A percentile compares a stretch with the other conserved stretches of the same genome.
phyloP scores from a whole-genome alignment of 2,113 vertebrate species.

The Abramis brama region DNA sequence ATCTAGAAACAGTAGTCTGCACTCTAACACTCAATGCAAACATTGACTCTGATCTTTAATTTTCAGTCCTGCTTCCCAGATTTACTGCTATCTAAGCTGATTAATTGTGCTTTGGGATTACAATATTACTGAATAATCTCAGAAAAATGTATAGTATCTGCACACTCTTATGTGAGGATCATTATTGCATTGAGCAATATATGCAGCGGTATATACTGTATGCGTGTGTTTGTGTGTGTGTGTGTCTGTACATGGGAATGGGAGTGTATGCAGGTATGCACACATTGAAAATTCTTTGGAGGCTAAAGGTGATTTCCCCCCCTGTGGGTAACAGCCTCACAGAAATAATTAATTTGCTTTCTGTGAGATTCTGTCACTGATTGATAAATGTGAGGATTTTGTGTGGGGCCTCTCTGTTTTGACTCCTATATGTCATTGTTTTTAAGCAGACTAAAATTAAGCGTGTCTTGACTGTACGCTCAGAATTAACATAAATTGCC shows the following conservation, averaged over 20 bases:
- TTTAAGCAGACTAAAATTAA: conserved; percentile 58
- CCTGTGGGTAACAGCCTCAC: conserved; percentile 55
- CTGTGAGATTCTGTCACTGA: conserved; percentile 64
- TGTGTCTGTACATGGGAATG: background rate
- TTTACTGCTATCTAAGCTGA: background rate
- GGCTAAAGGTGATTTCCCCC: conserved; percentile 39
- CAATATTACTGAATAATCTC: background rate
- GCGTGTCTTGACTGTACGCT: conserved; percentile 61
- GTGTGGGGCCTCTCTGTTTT: conserved; percentile 62
- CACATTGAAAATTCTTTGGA: conserved; percentile 11
- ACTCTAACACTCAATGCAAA: background rate
- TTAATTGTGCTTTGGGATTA: background rate
- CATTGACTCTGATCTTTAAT: background rate
- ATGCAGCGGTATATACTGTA: background rate
- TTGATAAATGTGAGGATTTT: conserved; percentile 68
- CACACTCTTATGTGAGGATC: background rate
- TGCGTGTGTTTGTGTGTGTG: too few relatives aligned
- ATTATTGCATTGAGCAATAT: background rate
- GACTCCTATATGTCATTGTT: conserved; percentile 63
- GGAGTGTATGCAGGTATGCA: conserved; percentile 31
- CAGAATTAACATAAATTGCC: conserved; percentile 62
- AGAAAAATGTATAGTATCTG: background rate
- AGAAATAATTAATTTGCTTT: conserved; percentile 69
- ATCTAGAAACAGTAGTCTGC: background rate
- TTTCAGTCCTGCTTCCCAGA: background rate